A percentile compares a stretch with the other conserved stretches of the same genome.
Conservation (phyloP, 2,888 invertebrate species). For the Lypha dubia region DNA sequence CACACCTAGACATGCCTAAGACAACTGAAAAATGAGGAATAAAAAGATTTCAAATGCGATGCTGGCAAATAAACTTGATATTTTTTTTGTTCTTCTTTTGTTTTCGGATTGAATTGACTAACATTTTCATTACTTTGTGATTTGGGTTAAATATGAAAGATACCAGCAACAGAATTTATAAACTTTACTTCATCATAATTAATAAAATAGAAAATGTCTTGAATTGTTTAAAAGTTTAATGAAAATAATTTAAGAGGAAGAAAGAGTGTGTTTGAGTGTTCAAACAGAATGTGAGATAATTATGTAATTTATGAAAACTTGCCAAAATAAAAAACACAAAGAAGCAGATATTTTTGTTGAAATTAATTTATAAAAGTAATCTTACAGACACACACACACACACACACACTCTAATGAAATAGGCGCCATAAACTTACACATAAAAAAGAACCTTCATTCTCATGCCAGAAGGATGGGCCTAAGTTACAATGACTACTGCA, state of each 20-base stretch:
- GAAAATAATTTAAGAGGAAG: not conserved
- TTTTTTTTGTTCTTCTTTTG: too few species aligned
- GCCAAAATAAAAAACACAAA: too few species aligned
- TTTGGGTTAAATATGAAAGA: constrained; percentile 38
- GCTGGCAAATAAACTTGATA: not conserved
- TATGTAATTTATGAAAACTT: not conserved
- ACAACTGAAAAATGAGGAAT: not conserved
- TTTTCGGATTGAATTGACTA: constrained; percentile 13
- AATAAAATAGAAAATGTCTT: constrained; percentile 43
- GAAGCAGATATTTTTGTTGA: too few species aligned
- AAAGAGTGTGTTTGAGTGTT: not conserved
- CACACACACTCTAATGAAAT: too few species aligned
- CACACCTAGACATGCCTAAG: not conserved
- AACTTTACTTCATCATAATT: constrained; percentile 28
- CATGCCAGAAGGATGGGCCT: too few species aligned
- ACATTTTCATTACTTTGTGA: not conserved
- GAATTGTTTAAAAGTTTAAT: not conserved
- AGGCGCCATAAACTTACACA: too few species aligned
- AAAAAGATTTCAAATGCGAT: not conserved
- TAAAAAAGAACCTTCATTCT: too few species aligned
- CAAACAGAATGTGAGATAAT: not conserved
- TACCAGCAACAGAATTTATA: not conserved
- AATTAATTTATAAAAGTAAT: too few species aligned
- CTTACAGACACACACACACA: too few species aligned
- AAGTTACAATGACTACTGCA: too few species aligned